Base-by-base conservation (phyloP, 2,888 invertebrate species). In the Drepanosiphum platanoidis region DNA sequence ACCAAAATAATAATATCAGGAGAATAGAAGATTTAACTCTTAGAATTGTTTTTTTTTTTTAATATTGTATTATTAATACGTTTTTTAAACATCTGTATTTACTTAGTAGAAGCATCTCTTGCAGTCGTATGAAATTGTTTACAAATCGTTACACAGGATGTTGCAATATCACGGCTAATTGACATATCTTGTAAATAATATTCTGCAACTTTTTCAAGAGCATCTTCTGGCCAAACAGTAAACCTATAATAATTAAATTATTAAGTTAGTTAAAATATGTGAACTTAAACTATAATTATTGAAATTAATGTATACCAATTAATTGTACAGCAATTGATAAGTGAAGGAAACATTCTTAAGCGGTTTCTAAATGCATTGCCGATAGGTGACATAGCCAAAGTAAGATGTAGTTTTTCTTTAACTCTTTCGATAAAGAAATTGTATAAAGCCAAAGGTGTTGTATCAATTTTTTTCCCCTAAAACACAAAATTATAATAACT, bases 321-420 rank as follows among this genome's bases (percentile, higher is more conserved):
- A 88, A 98, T 97, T 27, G 97, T 97, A 90, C 97, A 97, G 90
- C 97, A 97, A 90, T 97, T 98, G 89, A 97, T 95, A 71, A 98
- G 91, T 8, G 97, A 97, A 0, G 98, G 98, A 91, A 97, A 98
- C 94, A 97, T 97, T 86, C 97, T 91, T 86, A 97, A 92, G 58
- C 96, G 92, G 88, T 94, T 93, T 87, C 96, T 92, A 90, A 97
- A 97, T 0, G 95, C 93, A 88, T 96, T 95, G 0, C 97, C 97
- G 88, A 97, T 96, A 27, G 98, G 97, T 32, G 97, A 96, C 94
- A 97, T 95, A 36, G 96, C 95, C 87, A 98, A 89, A 32, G 96
- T 94, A 86, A 97, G 92, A 89, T 97, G 97, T 13, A 98, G 92
- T 90, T 94, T 95, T 79, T 94, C 94, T 88, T 94, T 93, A 78